These are phyloP conservation scores for Crenichthys baileyi DNA, from an alignment of 2,797 vertebrate genomes.

Conservation along the genomic window DNA sequence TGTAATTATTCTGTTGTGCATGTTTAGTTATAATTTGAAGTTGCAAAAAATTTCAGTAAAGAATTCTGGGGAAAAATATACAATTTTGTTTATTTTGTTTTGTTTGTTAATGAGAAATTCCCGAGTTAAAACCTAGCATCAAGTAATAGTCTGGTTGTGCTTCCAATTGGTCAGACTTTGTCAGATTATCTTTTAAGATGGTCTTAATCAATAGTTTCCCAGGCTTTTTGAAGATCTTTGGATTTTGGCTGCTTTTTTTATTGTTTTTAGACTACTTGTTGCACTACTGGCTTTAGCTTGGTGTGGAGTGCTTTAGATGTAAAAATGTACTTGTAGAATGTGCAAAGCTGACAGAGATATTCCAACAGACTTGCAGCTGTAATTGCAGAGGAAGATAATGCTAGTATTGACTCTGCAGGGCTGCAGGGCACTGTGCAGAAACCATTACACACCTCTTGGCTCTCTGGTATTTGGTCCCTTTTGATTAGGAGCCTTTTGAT, in stretches of 20 bases:
- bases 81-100: neutral
- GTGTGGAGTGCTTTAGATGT: neutral
- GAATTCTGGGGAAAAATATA: neutral
- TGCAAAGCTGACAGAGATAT: neutral
- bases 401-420: neutral
- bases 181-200: neutral
- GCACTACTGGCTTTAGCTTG: neutral
- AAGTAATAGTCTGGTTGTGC: neutral
- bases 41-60: neutral
- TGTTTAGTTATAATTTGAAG: neutral
- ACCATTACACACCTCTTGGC: neutral
- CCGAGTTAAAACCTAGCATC: no score
- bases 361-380: neutral
- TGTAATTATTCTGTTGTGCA: neutral
- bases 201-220: neutral
- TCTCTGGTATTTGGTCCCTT: neutral
- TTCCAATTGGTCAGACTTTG: neutral
- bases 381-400: neutral
- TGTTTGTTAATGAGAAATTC: neutral
- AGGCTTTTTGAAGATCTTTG: neutral
- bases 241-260: neutral
- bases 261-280: neutral
- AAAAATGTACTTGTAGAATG: neutral
- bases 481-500: neutral
- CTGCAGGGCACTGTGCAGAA: neutral